These are phyloP conservation scores for Mus spicilegus DNA, from an alignment of 2,113 vertebrate species.

Conservation along the genomic window DNA sequence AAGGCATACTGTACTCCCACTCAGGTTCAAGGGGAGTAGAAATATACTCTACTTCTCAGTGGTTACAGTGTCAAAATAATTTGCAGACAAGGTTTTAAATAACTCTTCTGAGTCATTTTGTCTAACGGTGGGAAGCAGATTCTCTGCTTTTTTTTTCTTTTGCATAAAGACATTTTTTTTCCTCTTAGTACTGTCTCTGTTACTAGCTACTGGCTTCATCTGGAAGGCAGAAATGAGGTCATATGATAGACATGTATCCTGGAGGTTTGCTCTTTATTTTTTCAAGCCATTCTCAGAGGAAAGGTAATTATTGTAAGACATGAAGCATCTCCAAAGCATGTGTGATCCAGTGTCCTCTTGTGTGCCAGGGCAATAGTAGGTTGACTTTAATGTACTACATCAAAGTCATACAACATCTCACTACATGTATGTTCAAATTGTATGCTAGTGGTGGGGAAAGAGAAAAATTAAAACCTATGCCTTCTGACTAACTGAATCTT, in stretches of 20 bases:
- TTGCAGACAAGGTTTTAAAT: constrained; percentile 52
- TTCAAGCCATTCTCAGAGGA: background rate
- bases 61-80: constrained; percentile 49
- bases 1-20: background rate
- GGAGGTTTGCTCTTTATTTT: background rate
- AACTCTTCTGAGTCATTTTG: background rate
- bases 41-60: background rate
- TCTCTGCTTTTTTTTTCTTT: background rate
- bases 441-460: background rate
- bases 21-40: constrained; percentile 17
- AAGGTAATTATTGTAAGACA: background rate
- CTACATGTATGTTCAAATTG: background rate
- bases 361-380: background rate
- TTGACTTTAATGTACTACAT: background rate
- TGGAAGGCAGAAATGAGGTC: background rate
- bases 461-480: background rate
- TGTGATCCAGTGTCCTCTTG: background rate
- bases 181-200: constrained; percentile 36
- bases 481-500: constrained; percentile 20
- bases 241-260: background rate
- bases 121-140: background rate
- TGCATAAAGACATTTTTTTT: background rate
- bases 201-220: background rate
- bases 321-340: background rate
- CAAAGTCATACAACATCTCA: background rate